Percentiles rank a stretch among this genome's conserved stretches.
Conservation (phyloP, 2,113 vertebrate species). For the Egretta garzetta region DNA sequence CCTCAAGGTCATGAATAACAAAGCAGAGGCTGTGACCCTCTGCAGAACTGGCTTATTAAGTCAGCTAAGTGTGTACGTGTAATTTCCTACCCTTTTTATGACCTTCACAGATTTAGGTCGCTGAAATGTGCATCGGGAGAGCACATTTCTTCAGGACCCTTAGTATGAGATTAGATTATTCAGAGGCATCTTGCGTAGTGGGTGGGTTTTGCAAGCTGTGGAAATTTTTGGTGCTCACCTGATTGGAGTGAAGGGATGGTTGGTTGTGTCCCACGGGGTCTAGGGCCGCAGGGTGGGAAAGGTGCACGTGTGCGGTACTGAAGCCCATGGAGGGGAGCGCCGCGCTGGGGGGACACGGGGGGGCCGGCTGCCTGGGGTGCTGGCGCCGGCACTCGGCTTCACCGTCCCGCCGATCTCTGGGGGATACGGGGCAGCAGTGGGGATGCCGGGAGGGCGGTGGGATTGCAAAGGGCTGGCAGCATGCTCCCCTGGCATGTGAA, state of each 20-base stretch:
- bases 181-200: accelerated
- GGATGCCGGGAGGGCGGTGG: background rate
- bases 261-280: background rate
- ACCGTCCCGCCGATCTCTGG: accelerated
- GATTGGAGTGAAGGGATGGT: background rate
- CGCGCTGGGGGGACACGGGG: background rate
- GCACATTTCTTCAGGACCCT: accelerated
- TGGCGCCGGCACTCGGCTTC: background rate
- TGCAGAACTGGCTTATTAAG: background rate
- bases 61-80: background rate
- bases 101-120: background rate
- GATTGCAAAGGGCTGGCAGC: background rate
- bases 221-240: background rate
- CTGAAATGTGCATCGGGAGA: accelerated
- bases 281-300: background rate
- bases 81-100: background rate
- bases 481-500: accelerated
- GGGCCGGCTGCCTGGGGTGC: background rate
- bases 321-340: background rate
- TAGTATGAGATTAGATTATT: accelerated
- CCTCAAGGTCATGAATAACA: background rate
- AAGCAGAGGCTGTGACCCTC: accelerated
- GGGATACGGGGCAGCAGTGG: background rate
- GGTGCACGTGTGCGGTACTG: accelerated
- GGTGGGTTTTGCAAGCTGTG: background rate